Evolutionary conservation across 2,888 invertebrate species (phyloP), one percentile per base, ranked within the genome.

Genomic region (Zeuzera pyrina): DNA sequence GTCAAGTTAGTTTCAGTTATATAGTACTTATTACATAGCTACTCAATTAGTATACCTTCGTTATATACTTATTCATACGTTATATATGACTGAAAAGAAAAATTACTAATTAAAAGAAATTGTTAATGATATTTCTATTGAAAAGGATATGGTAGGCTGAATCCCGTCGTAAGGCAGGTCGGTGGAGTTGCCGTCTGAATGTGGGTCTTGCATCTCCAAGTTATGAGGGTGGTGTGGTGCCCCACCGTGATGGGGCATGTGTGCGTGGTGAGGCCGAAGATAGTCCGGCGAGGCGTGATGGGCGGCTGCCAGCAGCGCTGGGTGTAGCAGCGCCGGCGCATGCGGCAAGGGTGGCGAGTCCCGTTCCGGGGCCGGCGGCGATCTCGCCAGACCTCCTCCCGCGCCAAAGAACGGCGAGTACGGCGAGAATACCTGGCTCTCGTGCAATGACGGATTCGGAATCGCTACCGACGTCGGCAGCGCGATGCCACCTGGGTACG

Each of bases 81-180:
- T 31, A 27, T n/a, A n/a, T n/a, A 25, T n/a, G n/a, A n/a, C n/a
- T n/a, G n/a, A n/a, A 39, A 43, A 30, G 38, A 15, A 29, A 23
- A 15, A 34, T 40, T 40, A 40, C 29, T 15, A n/a, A n/a, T n/a
- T n/a, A n/a, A n/a, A n/a, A n/a, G 30, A 36, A 27, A 34, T 12
- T 27, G 34, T 32, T 15, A 26, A 15, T 39, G 28, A 29, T 16
- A 19, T 32, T 31, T 56, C 48, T 83, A 86, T 88, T 65, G 87
- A 89, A 93, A 95, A 95, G 92, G 95, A 95, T 93, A 95, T 94
- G 88, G 94, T 93, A 90, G 94, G 94, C 86, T 93, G 93, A 85
- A 93, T 89, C 76, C 94, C 94, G 78, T 95, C 95, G 87, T 93
- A 95, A 64, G 90, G 90, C 83, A 93, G 91, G 79, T 95, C 95